phyloP scores from a whole-genome alignment of 2,888 invertebrate genomes.

The Lapara coniferarum region DNA sequence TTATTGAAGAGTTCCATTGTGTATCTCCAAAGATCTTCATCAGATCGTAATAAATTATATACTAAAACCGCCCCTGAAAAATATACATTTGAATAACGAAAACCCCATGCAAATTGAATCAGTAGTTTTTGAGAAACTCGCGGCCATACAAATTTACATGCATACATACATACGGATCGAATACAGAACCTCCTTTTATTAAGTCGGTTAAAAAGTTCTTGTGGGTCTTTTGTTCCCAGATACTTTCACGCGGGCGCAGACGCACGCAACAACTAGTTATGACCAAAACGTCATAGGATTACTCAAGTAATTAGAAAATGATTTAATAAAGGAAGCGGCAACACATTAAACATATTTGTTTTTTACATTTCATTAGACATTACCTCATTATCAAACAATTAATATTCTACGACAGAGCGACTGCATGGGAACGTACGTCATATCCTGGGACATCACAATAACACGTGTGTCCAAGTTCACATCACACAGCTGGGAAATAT shows the following conservation, averaged over 20 bases:
- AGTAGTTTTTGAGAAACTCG: too few relatives aligned
- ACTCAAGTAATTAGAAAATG: neutral
- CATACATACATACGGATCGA: too few relatives aligned
- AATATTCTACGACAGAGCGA: conserved; percentile 12
- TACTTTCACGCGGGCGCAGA: neutral
- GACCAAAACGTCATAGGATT: too few relatives aligned
- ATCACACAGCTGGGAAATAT: conserved; percentile 3
- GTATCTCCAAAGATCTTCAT: too few relatives aligned
- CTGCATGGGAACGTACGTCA: conserved; percentile 57
- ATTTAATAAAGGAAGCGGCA: conserved; percentile 8
- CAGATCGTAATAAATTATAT: too few relatives aligned
- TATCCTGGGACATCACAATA: conserved; percentile 55
- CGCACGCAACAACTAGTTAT: neutral
- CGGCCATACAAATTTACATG: too few relatives aligned
- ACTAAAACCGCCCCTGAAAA: too few relatives aligned
- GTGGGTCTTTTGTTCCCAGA: neutral
- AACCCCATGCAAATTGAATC: too few relatives aligned
- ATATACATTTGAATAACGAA: too few relatives aligned
- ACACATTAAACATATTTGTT: neutral
- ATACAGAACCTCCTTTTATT: too few relatives aligned
- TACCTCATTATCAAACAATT: conserved; percentile 4
- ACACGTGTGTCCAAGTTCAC: conserved; percentile 34
- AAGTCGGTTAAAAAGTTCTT: too few relatives aligned
- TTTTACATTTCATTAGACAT: neutral
- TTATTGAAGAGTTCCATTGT: too few relatives aligned